Conservation (phyloP, 2,888 invertebrate species). For the Pilophorus perplexus region DNA sequence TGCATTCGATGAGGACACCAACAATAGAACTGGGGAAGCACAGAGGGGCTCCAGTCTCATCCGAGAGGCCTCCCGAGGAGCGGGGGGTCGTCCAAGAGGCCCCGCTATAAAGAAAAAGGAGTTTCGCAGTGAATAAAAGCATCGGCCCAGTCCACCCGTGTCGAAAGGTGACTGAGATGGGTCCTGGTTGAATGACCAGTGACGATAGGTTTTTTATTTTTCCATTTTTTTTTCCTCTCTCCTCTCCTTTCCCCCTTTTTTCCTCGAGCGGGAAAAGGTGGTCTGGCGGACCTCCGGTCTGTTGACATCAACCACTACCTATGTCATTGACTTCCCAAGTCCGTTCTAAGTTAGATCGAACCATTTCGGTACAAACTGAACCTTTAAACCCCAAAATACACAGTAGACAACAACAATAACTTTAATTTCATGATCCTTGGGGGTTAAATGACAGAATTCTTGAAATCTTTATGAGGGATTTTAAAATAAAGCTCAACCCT, state of each 20-base stretch:
- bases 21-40: no score
- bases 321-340: slow-evolving; percentile 12
- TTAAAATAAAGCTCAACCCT: no score
- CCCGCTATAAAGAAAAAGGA: background rate
- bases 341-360: no score
- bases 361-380: no score
- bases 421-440: no score
- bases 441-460: no score
- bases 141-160: slow-evolving; percentile 5
- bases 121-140: slow-evolving; percentile 3
- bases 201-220: slow-evolving; percentile 5
- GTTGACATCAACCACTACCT: slow-evolving; percentile 12
- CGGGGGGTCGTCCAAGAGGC: background rate
- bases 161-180: slow-evolving; percentile 10
- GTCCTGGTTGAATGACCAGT: slow-evolving; percentile 27
- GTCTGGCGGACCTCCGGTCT: no score
- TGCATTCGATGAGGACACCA: no score
- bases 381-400: no score
- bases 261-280: background rate
- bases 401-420: no score
- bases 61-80: background rate
- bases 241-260: background rate
- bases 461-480: no score
- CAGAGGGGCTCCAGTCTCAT: no score
- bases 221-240: slow-evolving; percentile 3